Evolutionary conservation across 2,888 invertebrate species (phyloP).

Genomic region (Nasonovia ribisnigri): DNA sequence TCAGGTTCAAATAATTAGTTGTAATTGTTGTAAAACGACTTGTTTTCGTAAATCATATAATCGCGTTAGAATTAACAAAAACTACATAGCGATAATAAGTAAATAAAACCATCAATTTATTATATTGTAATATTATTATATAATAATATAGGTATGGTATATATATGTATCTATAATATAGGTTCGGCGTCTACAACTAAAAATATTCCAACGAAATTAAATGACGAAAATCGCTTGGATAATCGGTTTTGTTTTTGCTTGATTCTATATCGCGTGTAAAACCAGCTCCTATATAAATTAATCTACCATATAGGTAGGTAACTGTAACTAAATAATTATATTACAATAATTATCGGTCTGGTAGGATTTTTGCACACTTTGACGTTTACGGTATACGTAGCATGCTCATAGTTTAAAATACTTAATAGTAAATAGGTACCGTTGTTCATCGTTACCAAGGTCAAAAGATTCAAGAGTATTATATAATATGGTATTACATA

Average conservation of each 20-base stretch:
- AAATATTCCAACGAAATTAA: not conserved
- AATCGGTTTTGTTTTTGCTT: not conserved
- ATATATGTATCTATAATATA: not conserved
- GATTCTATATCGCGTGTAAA: not conserved
- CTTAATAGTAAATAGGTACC: not conserved
- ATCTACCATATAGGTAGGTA: not conserved
- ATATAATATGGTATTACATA: not conserved
- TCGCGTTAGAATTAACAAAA: not conserved
- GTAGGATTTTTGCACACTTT: not conserved
- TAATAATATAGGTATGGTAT: not conserved
- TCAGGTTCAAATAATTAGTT: not conserved
- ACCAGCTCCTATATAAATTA: not conserved
- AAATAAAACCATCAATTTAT: not conserved
- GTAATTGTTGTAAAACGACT: not conserved
- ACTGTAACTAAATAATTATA: not conserved
- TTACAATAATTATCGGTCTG: not conserved
- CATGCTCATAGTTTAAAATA: not conserved
- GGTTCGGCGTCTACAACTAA: not conserved
- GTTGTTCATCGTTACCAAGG: not conserved
- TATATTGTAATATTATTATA: not conserved
- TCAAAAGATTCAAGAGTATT: not conserved
- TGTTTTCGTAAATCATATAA: not conserved
- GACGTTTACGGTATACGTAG: not conserved
- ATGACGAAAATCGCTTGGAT: not conserved
- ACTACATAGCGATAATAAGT: not conserved